A percentile compares a stretch with the other conserved stretches of the same genome.
Evolutionary conservation across 1,140 invertebrate genomes (phyloP).

Genomic region (Eriocheir sinensis): DNA sequence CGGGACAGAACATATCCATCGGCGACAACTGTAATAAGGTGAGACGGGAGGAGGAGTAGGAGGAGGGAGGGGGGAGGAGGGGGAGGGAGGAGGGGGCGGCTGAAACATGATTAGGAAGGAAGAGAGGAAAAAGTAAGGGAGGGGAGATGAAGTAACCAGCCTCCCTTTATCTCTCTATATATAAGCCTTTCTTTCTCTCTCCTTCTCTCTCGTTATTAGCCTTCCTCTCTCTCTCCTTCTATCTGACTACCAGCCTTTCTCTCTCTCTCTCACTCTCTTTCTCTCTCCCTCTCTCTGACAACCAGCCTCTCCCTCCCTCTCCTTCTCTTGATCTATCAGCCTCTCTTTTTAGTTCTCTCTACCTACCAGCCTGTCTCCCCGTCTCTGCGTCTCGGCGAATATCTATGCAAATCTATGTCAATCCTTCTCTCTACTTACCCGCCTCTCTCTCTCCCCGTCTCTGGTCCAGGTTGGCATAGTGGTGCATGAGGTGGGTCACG

Average conservation of each 20-base stretch:
- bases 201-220: not conserved
- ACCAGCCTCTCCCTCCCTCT: not conserved
- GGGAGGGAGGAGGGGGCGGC: too few relatives aligned
- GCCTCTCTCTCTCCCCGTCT: not conserved
- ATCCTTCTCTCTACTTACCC: too few relatives aligned
- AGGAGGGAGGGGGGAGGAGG: too few relatives aligned
- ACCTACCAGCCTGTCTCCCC: too few relatives aligned
- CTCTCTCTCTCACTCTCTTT: not conserved
- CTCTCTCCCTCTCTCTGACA: not conserved
- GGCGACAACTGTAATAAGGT: constrained; percentile 81
- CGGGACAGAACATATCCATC: constrained; percentile 81
- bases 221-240: not conserved
- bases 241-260: not conserved
- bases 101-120: too few relatives aligned
- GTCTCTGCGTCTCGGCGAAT: not conserved
- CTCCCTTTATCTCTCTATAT: too few relatives aligned
- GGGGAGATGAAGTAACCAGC: too few relatives aligned
- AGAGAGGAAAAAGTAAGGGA: too few relatives aligned
- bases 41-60: constrained; percentile 65
- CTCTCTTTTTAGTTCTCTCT: too few relatives aligned
- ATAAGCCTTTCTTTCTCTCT: not conserved
- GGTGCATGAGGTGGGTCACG: constrained; percentile 82
- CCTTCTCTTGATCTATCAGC: not conserved
- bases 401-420: too few relatives aligned
- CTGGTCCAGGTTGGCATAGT: constrained; percentile 80